Conservation (phyloP, 2,888 invertebrate genomes). For the Disparrhopalites patrizii region DNA sequence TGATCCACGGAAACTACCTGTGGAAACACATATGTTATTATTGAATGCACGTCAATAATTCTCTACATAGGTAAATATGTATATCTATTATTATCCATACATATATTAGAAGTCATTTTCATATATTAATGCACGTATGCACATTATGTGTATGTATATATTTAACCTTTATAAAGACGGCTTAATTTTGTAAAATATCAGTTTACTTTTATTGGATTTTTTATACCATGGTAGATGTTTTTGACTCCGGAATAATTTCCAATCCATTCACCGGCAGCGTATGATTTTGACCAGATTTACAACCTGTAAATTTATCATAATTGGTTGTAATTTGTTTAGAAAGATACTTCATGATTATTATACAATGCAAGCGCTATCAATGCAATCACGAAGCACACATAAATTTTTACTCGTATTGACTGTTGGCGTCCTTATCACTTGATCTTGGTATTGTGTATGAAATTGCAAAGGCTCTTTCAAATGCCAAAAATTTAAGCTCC, state of each 20-base stretch:
- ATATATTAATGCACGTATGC: no score
- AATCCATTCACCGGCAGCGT: slow-evolving; percentile 33
- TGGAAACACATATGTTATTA: neutral
- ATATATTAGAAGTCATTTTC: no score
- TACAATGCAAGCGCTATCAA: no score
- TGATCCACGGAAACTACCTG: slow-evolving; percentile 33
- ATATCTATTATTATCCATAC: no score
- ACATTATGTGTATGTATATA: neutral
- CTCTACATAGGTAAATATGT: no score
- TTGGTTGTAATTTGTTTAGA: no score
- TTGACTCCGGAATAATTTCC: slow-evolving; percentile 36
- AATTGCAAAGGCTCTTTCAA: slow-evolving; percentile 40
- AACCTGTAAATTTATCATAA: slow-evolving; percentile 29
- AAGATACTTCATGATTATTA: no score
- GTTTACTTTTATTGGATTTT: neutral
- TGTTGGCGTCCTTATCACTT: slow-evolving; percentile 43
- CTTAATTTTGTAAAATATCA: neutral
- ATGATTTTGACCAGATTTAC: slow-evolving; percentile 29
- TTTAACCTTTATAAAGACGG: neutral
- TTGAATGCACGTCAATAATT: neutral
- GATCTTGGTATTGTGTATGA: slow-evolving; percentile 43
- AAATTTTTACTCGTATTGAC: slow-evolving; percentile 41
- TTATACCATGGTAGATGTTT: slow-evolving; percentile 35
- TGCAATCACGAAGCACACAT: no score
- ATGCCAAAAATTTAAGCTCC: slow-evolving; percentile 43